These are phyloP conservation scores for Oeneis ivallda DNA, from an alignment of 2,888 invertebrate species.

Conservation along the genomic window DNA sequence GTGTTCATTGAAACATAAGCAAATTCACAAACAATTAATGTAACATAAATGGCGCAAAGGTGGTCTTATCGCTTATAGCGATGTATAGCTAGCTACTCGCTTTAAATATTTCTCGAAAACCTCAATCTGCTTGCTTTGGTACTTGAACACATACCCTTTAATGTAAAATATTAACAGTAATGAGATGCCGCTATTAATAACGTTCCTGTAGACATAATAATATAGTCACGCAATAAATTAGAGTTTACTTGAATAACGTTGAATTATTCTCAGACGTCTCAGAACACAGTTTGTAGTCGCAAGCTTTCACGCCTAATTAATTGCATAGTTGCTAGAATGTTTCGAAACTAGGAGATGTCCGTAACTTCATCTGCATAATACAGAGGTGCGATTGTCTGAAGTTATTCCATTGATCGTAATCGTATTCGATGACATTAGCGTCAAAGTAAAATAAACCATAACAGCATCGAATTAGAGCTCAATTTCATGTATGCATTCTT, in stretches of 20 bases:
- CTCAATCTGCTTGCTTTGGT: neutral
- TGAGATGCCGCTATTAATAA: conserved; percentile 40
- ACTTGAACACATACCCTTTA: neutral
- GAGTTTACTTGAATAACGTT: conserved; percentile 15
- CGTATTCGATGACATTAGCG: no score
- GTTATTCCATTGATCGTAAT: no score
- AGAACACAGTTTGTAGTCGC: conserved; percentile 15
- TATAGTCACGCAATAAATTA: conserved; percentile 25
- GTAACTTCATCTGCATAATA: conserved; percentile 4
- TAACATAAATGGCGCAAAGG: no score
- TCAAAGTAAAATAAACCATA: no score
- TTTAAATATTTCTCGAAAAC: neutral
- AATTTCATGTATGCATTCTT: no score
- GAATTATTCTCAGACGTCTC: conserved; percentile 13
- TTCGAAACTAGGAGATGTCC: conserved; percentile 5
- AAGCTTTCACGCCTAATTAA: conserved; percentile 14
- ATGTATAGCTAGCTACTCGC: no score
- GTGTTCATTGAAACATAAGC: no score
- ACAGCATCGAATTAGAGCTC: no score
- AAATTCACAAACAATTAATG: no score
- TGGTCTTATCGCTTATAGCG: no score
- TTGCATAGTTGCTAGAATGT: neutral
- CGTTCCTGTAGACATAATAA: conserved; percentile 28
- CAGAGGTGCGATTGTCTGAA: no score
- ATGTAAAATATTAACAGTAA: conserved; percentile 41